Percentiles rank a stretch among this genome's conserved stretches.
phyloP scores from a whole-genome alignment of 2,797 vertebrate species.

The Periophthalmus magnuspinnatus region DNA sequence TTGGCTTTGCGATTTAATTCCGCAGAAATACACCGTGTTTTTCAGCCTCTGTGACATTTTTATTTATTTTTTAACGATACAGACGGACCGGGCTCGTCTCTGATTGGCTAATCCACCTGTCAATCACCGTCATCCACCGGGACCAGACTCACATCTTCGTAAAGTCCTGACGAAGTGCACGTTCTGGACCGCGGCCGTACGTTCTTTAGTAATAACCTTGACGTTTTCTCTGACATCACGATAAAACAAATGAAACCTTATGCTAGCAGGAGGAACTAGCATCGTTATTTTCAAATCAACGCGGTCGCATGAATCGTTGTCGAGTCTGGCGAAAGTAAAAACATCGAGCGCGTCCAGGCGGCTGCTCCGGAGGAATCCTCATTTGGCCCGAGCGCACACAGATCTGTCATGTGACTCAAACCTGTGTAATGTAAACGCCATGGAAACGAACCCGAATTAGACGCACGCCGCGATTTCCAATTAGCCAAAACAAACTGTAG shows the following conservation, averaged over 20 bases:
- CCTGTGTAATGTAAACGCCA: constrained; percentile 41
- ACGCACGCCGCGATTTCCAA: constrained; percentile 46
- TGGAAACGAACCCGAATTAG: constrained; percentile 31
- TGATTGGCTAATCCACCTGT: too few species aligned
- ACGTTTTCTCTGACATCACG: background rate
- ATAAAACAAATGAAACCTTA: background rate
- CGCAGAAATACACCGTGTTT: too few species aligned
- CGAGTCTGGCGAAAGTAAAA: background rate
- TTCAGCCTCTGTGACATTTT: too few species aligned
- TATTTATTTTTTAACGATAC: too few species aligned
- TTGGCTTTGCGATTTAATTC: too few species aligned
- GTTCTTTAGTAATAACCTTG: background rate
- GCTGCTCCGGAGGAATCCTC: constrained; percentile 5
- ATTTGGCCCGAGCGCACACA: constrained; percentile 8
- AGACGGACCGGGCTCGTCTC: too few species aligned
- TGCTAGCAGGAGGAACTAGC: background rate
- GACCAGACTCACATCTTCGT: too few species aligned
- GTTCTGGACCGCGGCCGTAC: background rate
- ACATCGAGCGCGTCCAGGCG: constrained; percentile 23
- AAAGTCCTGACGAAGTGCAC: too few species aligned
- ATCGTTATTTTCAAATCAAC: background rate
- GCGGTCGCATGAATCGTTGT: background rate
- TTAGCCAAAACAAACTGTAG: constrained; percentile 69
- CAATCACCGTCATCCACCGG: too few species aligned
- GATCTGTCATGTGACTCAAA: constrained; percentile 33